Conservation (phyloP, 2,888 invertebrate genomes). For the Chalcis sispes region DNA sequence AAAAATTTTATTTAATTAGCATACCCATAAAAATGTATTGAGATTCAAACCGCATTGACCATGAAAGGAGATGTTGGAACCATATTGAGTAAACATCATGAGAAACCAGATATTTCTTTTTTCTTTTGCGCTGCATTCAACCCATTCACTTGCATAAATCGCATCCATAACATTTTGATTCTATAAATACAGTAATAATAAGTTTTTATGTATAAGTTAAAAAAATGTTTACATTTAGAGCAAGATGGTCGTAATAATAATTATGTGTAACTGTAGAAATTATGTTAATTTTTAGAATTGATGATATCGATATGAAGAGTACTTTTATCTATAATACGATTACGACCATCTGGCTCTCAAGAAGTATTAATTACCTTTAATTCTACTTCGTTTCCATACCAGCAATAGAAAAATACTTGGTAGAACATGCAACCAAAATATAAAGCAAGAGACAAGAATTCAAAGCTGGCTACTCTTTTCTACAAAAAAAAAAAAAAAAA, state of each 20-base stretch:
- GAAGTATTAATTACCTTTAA: slow-evolving; percentile 21
- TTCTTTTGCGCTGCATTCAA: neutral
- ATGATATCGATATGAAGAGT: no score
- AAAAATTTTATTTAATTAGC: neutral
- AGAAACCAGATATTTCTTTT: slow-evolving; percentile 33
- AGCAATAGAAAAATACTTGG: slow-evolving; percentile 47
- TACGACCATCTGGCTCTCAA: no score
- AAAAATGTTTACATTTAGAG: neutral
- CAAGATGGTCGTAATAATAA: no score
- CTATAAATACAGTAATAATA: slow-evolving; percentile 23
- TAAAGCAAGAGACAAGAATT: slow-evolving; percentile 28
- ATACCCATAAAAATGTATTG: slow-evolving; percentile 50
- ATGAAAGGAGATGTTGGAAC: slow-evolving; percentile 39
- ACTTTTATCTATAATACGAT: no score
- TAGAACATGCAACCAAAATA: slow-evolving; percentile 28
- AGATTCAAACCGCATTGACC: slow-evolving; percentile 45
- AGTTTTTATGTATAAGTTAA: neutral
- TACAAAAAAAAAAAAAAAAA: neutral
- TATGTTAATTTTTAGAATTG: neutral
- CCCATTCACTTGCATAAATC: slow-evolving; percentile 48
- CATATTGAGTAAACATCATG: slow-evolving; percentile 32
- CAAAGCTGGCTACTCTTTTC: slow-evolving; percentile 28
- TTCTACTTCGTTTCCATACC: slow-evolving; percentile 43
- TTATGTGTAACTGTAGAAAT: neutral
- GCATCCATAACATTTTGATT: slow-evolving; percentile 28